A percentile compares a stretch with the other conserved stretches of the same genome.
These are phyloP conservation scores for Drosophila paracracens DNA, from an alignment of 2,888 invertebrate genomes.

Conservation along the genomic window DNA sequence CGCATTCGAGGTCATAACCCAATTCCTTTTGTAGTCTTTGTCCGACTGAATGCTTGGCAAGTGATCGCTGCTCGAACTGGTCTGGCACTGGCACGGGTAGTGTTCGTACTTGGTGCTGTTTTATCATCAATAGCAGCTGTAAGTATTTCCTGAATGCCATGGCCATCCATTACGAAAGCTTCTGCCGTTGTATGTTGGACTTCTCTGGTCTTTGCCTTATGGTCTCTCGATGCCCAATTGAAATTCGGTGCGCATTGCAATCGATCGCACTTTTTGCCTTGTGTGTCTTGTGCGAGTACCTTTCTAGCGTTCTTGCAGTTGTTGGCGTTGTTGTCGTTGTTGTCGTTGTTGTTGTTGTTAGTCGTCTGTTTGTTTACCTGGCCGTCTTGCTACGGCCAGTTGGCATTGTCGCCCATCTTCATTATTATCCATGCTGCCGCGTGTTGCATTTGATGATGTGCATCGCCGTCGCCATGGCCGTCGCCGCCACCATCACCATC, in stretches of 20 bases:
- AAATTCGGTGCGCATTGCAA: slow-evolving; percentile 78
- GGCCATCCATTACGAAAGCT: slow-evolving; percentile 57
- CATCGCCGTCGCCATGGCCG: slow-evolving; percentile 40
- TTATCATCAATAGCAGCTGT: slow-evolving; percentile 57
- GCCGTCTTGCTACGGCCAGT: slow-evolving; percentile 44
- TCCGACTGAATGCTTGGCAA: slow-evolving; percentile 34
- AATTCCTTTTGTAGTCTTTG: slow-evolving; percentile 69
- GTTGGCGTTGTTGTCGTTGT: slow-evolving; percentile 40
- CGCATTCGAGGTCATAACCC: slow-evolving; percentile 83
- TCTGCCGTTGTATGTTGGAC: slow-evolving; percentile 18
- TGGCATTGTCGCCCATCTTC: slow-evolving; percentile 77
- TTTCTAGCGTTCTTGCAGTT: slow-evolving; percentile 64
- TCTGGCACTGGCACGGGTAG: slow-evolving; percentile 13
- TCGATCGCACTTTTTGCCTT: slow-evolving; percentile 77
- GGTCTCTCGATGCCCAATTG: slow-evolving; percentile 61
- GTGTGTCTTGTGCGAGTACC: slow-evolving; percentile 62
- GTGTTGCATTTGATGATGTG: slow-evolving; percentile 70
- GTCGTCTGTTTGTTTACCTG: slow-evolving; percentile 29
- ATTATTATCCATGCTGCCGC: slow-evolving; percentile 67
- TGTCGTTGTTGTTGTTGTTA: slow-evolving; percentile 25
- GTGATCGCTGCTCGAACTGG: slow-evolving; percentile 22
- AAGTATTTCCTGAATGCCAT: slow-evolving; percentile 55
- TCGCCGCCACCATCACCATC: slow-evolving; percentile 28
- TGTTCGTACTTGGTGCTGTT: slow-evolving; percentile 37
- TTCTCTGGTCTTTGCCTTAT: slow-evolving; percentile 18